Evolutionary conservation across 2,888 invertebrate genomes (phyloP).

Genomic region (Liopterus haemorrhoidalis): DNA sequence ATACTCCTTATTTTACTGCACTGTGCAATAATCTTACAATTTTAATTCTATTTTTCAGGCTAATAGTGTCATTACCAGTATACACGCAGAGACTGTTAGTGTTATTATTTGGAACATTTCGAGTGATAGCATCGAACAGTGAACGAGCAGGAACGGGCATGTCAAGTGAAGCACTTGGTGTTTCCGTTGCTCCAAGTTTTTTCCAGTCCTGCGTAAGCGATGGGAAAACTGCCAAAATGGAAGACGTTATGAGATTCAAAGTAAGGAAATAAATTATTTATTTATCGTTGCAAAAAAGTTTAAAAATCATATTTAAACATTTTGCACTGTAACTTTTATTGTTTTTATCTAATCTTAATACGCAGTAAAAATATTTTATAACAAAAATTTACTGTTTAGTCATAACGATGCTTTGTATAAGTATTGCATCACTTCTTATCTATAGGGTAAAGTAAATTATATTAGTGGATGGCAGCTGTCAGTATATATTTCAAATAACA

Average conservation of each 20-base stretch:
- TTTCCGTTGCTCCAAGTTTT: constrained; percentile 92
- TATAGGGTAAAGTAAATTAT: too few relatives aligned
- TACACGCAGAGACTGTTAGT: constrained; percentile 91
- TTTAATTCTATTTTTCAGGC: constrained; percentile 50
- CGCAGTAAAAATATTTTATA: too few relatives aligned
- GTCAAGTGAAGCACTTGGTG: constrained; percentile 92
- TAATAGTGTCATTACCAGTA: constrained; percentile 78
- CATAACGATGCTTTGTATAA: too few relatives aligned
- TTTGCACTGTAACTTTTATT: too few relatives aligned
- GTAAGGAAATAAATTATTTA: too few relatives aligned
- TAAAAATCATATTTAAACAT: constrained; percentile 5
- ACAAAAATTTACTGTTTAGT: too few relatives aligned
- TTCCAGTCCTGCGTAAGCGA: constrained; percentile 94
- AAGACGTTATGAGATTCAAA: constrained; percentile 91
- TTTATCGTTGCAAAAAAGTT: too few relatives aligned
- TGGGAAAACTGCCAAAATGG: constrained; percentile 91
- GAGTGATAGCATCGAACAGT: constrained; percentile 88
- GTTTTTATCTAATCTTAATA: too few relatives aligned
- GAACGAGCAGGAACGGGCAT: constrained; percentile 86
- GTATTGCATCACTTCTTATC: too few relatives aligned
- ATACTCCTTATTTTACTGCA: constrained; percentile 1
- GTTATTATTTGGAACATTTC: constrained; percentile 93
- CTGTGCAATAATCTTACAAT: background rate
- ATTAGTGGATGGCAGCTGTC: too few relatives aligned
- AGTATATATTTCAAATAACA: too few relatives aligned